Conservation (phyloP, 2,113 vertebrate species). For the Nothobranchius kuhntae region DNA sequence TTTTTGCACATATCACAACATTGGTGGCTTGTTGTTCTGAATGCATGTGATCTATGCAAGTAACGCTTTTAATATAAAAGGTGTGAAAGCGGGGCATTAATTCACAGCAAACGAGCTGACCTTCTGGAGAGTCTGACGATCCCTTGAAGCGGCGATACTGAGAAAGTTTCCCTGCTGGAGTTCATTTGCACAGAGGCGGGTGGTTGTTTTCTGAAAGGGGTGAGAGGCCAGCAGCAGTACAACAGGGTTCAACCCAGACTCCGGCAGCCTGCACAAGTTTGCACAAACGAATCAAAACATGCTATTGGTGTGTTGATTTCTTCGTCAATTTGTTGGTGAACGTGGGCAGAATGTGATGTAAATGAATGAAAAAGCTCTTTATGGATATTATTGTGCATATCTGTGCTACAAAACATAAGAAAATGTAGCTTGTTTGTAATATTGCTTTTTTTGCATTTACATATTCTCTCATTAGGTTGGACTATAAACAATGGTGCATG, state of each 20-base stretch:
- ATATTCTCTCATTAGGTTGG: too few species aligned
- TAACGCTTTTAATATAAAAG: background rate
- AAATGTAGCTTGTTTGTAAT: too few species aligned
- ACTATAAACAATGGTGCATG: too few species aligned
- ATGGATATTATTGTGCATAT: too few species aligned
- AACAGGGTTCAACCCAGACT: background rate
- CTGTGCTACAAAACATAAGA: too few species aligned
- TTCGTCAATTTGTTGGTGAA: too few species aligned
- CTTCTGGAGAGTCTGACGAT: background rate
- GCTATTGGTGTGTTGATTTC: too few species aligned
- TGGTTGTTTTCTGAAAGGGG: background rate
- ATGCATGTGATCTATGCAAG: background rate
- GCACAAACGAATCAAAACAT: background rate
- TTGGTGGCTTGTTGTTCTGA: background rate
- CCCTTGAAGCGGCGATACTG: constrained; percentile 7
- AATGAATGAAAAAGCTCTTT: background rate
- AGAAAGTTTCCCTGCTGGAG: constrained; percentile 9
- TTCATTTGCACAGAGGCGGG: constrained; percentile 3
- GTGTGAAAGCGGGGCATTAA: constrained; percentile 5
- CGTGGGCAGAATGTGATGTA: background rate
- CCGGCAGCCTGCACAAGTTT: background rate
- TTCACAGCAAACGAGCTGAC: constrained; percentile 8
- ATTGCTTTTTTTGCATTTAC: too few species aligned
- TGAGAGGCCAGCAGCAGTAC: background rate
- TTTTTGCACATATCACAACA: background rate